A percentile compares a stretch with the other conserved stretches of the same genome.
Evolutionary conservation across 2,113 vertebrate species (phyloP).

Genomic region (Melanocharis versteri): DNA sequence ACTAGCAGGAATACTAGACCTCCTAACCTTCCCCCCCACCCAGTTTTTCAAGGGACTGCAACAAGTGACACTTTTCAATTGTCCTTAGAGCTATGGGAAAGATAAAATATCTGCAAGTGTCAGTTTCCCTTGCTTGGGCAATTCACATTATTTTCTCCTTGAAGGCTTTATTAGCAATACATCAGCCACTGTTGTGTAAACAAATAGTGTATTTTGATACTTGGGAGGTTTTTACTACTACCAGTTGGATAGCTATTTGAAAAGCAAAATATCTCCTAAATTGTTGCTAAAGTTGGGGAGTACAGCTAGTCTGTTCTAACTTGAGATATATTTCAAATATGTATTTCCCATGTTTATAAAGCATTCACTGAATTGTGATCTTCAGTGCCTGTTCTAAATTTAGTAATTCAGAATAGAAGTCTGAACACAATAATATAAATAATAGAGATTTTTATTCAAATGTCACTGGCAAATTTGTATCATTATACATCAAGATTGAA

Average conservation of each 20-base stretch:
- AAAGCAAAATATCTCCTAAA: neutral
- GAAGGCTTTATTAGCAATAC: constrained; percentile 21
- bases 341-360: neutral
- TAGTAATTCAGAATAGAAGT: neutral
- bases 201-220: neutral
- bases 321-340: neutral
- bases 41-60: neutral
- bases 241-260: neutral
- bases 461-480: constrained; percentile 18
- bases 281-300: neutral
- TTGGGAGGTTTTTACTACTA: neutral
- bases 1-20: neutral
- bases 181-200: neutral
- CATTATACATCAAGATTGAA: constrained; percentile 16
- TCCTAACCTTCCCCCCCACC: neutral
- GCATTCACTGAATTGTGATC: neutral
- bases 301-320: neutral
- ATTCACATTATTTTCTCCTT: constrained; percentile 9
- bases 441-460: constrained; percentile 38
- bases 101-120: neutral
- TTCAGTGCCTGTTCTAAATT: neutral
- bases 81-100: neutral
- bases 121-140: neutral
- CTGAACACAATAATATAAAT: constrained; percentile 36
- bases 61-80: neutral